Conservation (phyloP, 2,888 invertebrate species). For the Melinaea menophilus region DNA sequence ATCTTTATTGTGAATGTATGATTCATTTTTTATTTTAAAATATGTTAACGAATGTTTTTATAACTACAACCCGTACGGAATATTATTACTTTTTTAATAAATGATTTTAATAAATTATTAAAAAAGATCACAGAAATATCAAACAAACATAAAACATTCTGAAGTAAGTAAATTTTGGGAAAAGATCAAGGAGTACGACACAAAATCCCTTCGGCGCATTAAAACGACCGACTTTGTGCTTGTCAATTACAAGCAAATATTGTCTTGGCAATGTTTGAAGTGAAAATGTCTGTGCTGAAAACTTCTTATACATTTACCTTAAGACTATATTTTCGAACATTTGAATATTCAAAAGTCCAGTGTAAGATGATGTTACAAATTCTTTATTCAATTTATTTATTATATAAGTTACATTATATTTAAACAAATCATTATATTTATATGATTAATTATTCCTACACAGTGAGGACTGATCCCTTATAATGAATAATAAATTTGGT, state of each 20-base stretch:
- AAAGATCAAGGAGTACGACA: constrained; percentile 18
- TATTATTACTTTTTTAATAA: no score
- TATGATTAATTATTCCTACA: not conserved
- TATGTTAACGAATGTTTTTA: not conserved
- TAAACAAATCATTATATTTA: not conserved
- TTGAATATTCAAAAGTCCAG: no score
- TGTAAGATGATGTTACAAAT: no score
- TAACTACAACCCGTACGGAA: not conserved
- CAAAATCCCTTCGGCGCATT: constrained; percentile 21
- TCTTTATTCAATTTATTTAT: no score
- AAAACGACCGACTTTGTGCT: constrained; percentile 17
- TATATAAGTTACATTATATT: not conserved
- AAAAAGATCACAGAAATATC: not conserved
- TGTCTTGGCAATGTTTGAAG: constrained; percentile 6
- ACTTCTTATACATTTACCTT: no score
- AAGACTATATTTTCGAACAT: no score
- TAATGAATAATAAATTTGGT: constrained; percentile 3
- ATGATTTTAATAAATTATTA: no score
- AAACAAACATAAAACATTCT: not conserved
- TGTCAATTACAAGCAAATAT: constrained; percentile 22
- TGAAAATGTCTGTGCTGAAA: not conserved
- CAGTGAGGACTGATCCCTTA: constrained; percentile 7
- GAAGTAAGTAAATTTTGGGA: constrained; percentile 14
- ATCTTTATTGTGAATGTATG: no score
- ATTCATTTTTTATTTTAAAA: no score